Conservation (phyloP, 2,113 vertebrate genomes). For the Lota lota region DNA sequence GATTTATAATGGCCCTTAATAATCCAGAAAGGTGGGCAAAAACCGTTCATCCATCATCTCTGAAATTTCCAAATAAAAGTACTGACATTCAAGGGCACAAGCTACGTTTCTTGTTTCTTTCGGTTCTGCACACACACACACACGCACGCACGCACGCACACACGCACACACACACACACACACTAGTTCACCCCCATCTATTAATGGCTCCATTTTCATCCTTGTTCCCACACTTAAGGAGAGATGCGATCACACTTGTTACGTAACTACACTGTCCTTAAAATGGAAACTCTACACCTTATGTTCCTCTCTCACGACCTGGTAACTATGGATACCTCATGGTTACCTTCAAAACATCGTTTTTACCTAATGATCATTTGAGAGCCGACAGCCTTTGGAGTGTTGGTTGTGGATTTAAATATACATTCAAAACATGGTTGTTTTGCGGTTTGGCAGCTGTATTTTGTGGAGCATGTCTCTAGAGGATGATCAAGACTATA, state of each 20-base stretch:
- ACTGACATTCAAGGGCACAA: slow-evolving; percentile 5
- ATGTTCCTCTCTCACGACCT: too few species aligned
- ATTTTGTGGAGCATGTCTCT: too few species aligned
- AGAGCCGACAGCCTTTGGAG: too few species aligned
- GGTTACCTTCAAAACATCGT: too few species aligned
- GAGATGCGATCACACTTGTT: slow-evolving; percentile 45
- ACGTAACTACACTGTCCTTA: slow-evolving; percentile 28
- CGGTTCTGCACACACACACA: neutral
- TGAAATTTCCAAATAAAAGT: slow-evolving; percentile 17
- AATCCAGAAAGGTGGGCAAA: neutral
- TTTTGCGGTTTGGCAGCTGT: too few species aligned
- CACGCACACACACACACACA: slow-evolving; percentile 6
- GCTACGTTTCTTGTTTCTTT: slow-evolving; percentile 1
- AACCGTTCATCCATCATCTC: slow-evolving; percentile 6
- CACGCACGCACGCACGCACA: neutral
- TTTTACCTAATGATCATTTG: too few species aligned
- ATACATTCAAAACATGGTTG: too few species aligned
- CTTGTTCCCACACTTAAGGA: slow-evolving; percentile 34
- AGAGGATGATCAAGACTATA: too few species aligned
- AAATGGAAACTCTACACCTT: too few species aligned
- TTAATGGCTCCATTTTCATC: slow-evolving; percentile 50
- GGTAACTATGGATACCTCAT: too few species aligned
- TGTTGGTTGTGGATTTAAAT: too few species aligned
- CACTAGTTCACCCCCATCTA: slow-evolving; percentile 35
- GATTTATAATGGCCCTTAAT: neutral